Percentiles rank a stretch among this genome's conserved stretches.
These are phyloP conservation scores for Porites australiensis DNA, from an alignment of 64 coral and sea anemone species.

Conservation along the genomic window DNA sequence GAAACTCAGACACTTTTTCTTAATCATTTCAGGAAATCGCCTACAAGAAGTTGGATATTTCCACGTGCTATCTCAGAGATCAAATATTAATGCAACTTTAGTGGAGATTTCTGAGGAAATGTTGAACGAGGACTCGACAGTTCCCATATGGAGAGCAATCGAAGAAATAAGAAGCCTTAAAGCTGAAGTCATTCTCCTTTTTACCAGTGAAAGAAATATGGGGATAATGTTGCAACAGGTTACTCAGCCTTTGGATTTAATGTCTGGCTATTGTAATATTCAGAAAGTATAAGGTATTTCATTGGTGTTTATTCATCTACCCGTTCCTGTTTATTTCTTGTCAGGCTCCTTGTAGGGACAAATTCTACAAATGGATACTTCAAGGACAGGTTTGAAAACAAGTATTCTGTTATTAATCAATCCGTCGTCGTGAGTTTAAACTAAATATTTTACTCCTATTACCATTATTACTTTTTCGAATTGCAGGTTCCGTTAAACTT, in stretches of 20 bases:
- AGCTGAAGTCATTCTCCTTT: constrained; percentile 17
- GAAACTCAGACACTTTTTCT: too few relatives aligned
- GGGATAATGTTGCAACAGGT: neutral
- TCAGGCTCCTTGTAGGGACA: neutral
- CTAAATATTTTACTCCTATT: neutral
- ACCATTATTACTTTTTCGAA: neutral
- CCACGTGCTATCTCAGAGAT: neutral
- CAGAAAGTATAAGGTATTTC: too few relatives aligned
- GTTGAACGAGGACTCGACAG: neutral
- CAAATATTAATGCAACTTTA: neutral
- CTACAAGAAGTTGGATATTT: neutral
- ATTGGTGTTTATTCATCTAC: too few relatives aligned
- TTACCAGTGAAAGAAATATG: neutral
- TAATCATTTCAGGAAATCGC: neutral
- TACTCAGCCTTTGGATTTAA: neutral
- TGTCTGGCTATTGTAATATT: neutral
- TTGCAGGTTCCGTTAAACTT: neutral
- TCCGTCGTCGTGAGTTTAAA: too few relatives aligned
- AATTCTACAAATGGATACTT: neutral
- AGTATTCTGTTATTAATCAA: too few relatives aligned
- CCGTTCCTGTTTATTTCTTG: neutral
- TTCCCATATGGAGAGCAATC: neutral
- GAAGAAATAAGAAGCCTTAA: neutral
- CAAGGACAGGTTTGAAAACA: constrained; percentile 10
- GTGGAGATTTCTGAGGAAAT: neutral